Evolutionary conservation across 2,113 vertebrate species (phyloP).

Genomic region (Laticauda colubrina): DNA sequence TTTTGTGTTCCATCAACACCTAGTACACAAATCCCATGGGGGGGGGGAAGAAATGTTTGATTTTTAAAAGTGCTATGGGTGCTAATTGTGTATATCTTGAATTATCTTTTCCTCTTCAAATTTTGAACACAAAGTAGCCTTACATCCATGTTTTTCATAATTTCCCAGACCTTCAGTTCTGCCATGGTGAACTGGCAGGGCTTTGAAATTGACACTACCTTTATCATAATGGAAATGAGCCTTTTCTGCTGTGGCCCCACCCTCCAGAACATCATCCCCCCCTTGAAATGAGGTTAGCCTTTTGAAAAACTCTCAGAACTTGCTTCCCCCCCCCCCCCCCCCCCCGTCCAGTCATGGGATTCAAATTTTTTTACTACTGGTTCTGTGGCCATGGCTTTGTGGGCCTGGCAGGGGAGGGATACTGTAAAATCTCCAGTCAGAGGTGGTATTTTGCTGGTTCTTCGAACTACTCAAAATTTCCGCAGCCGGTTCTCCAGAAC

Average conservation of each 20-base stretch:
- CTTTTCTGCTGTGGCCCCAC: neutral
- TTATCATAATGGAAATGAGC: neutral
- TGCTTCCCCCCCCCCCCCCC: neutral
- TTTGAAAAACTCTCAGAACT: neutral
- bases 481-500: no score
- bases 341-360: no score
- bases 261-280: neutral
- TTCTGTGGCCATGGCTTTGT: no score
- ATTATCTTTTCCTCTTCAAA: neutral
- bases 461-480: no score
- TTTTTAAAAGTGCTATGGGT: neutral
- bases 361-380: neutral
- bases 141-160: neutral
- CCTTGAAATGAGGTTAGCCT: neutral
- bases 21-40: neutral
- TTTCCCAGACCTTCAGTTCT: neutral
- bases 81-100: neutral
- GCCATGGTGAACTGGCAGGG: neutral
- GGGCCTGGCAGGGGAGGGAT: no score
- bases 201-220: neutral
- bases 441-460: no score
- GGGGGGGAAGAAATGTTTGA: neutral
- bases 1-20: neutral
- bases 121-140: neutral
- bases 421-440: no score